These are phyloP conservation scores for Triops cancriformis DNA, from an alignment of 1,140 invertebrate species.

Conservation along the genomic window DNA sequence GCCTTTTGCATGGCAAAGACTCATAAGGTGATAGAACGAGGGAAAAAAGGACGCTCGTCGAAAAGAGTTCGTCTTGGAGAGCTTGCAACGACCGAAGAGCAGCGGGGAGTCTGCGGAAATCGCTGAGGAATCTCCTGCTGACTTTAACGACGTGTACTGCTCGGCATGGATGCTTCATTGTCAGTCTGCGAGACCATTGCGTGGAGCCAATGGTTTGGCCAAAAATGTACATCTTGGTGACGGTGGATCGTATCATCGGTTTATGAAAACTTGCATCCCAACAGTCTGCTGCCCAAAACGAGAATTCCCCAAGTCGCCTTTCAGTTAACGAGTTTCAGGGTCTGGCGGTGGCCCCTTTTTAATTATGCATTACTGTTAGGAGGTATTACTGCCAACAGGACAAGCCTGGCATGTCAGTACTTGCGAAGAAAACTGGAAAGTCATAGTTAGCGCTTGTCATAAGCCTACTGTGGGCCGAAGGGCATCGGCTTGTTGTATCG, in stretches of 20 bases:
- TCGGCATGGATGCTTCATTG: slow-evolving; percentile 4
- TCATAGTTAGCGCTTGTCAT: neutral
- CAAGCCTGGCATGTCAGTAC: neutral
- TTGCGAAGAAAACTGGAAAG: neutral
- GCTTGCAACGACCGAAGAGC: neutral
- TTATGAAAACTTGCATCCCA: neutral
- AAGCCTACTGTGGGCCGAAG: neutral
- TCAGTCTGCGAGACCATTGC: neutral
- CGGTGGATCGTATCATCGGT: neutral
- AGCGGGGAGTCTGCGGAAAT: neutral
- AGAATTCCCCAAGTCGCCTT: neutral
- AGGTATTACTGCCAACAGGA: no score
- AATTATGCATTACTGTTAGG: no score
- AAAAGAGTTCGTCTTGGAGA: slow-evolving; percentile 5
- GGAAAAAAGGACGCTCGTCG: neutral
- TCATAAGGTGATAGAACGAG: neutral
- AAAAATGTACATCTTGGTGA: slow-evolving; percentile 1
- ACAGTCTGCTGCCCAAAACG: no score
- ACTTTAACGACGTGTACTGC: slow-evolving; percentile 13
- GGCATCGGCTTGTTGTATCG: neutral
- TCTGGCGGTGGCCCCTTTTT: no score
- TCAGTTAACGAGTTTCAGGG: neutral
- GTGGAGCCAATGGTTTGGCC: neutral
- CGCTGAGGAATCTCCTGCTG: slow-evolving; percentile 12
- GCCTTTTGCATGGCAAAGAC: neutral